Evolutionary conservation across 2,113 vertebrate genomes (phyloP), one percentile per base, ranked within the genome.

Genomic region (Cyanoramphus novaezelandiae): DNA sequence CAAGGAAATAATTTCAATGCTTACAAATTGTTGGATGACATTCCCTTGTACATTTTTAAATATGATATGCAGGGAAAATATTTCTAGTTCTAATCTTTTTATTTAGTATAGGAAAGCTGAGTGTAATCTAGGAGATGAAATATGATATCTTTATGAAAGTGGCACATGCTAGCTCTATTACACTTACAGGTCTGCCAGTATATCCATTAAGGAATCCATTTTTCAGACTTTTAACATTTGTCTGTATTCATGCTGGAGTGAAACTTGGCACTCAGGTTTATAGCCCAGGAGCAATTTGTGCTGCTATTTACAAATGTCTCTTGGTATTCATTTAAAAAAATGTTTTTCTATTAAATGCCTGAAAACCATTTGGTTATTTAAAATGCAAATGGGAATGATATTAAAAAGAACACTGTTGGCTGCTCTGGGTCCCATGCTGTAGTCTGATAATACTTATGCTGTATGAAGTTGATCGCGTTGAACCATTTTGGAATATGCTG

Each of bases 171-270:
- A 97, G 90, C 88, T 96, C 86, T 91, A 71, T 92, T 95, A 83
- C 93, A 91, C 87, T 97, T 80, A 91, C 92, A 95, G 90, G 84
- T 86, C 82, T 94, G 90, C 95, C 93, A 97, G 92, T 94, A 94
- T 97, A 98, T 98, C 96, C 97, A 97, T 98, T 98, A 97, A 97
- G 92, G 94, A 95, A 93, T 82, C 86, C 82, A 95, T 97, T 95
- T 97, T 97, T 96, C 95, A 96, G 90, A 95, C 88, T 95, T 95
- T 71, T 92, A 95, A 93, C 67, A 95, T 87, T 92, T 96, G 96
- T 94, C 97, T 97, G 72, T 97, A 96, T 95, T 98, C 97, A 97
- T 93, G 95, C 79, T 33, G 84, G 77, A 92, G 88, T 95, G 86
- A 97, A 97, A 96, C 93, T 97, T 96, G 95, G 97, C 97, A 97